Evolutionary conservation across 1,140 invertebrate species (phyloP).

Genomic region (Paracyclopina nana): DNA sequence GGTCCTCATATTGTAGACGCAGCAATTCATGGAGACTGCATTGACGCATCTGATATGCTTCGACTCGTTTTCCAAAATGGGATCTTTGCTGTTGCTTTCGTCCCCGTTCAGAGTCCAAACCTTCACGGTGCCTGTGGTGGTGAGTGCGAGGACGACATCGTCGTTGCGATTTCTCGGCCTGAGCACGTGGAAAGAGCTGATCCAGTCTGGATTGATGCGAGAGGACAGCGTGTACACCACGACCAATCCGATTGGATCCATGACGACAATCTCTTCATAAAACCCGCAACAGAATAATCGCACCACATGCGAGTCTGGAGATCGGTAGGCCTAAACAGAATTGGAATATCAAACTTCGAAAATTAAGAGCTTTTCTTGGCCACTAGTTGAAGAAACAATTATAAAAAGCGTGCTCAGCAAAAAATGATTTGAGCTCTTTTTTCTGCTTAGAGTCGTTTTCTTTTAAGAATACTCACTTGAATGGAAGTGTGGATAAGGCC

Average conservation of each 20-base stretch:
- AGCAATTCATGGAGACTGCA: constrained; percentile 79
- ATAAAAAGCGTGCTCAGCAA: too few species aligned
- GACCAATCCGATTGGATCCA: constrained; percentile 88
- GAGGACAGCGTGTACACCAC: constrained; percentile 79
- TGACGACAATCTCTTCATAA: constrained; percentile 89
- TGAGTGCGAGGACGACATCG: constrained; percentile 86
- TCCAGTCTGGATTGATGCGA: constrained; percentile 92
- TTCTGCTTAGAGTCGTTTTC: too few species aligned
- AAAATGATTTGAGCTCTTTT: too few species aligned
- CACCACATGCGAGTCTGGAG: constrained; percentile 53
- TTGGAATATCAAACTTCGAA: not conserved
- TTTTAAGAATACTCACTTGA: too few species aligned
- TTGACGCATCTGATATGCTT: constrained; percentile 88
- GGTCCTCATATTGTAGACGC: constrained; percentile 82
- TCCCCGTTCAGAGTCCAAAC: constrained; percentile 83
- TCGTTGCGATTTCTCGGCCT: constrained; percentile 61
- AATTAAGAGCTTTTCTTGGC: too few species aligned
- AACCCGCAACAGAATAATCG: constrained; percentile 83
- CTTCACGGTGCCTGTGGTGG: constrained; percentile 90
- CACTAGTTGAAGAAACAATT: too few species aligned
- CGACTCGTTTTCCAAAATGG: constrained; percentile 90
- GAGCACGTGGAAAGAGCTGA: constrained; percentile 79
- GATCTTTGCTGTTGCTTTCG: constrained; percentile 44
- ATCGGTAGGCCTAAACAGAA: constrained; percentile 49
- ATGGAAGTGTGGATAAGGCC: constrained; percentile 4